Base-by-base conservation (phyloP, 2,888 invertebrate species). In the Steinernema hermaphroditum region DNA sequence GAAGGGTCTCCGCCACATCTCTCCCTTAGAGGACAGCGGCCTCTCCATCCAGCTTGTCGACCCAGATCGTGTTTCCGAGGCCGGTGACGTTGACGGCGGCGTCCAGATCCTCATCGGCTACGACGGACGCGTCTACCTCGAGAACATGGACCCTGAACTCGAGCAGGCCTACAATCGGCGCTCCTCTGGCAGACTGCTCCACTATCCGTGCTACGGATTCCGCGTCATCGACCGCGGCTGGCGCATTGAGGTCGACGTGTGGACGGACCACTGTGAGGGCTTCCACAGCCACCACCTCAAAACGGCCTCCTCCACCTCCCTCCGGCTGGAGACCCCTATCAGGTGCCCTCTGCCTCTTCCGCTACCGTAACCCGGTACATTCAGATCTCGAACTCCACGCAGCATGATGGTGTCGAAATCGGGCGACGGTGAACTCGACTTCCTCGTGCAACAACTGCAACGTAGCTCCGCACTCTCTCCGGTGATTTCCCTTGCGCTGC, bases 401-500 rank as follows among this genome's bases (percentile, higher is more conserved):
- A 79, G 79, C 50, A 82, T 85, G n/a, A 82, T 83, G 2, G 77
- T 85, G 16, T 75, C 82, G 6, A 85, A 85, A 74, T 78, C 76
- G 46, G 85, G 85, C 14, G 85, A 85, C 73, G 80, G 81, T 0
- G 79, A 81, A n/a, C 75, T 85, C 34, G 85, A 85, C 72, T 85
- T 85, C 72, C 77, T 85, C 0, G 76, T 83, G 19, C 79, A 81
- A 69, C 79, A 82, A 69, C 77, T 82, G 1, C 2, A 8, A 16
- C 62, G 32, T 16, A 62, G 62, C 62, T 62, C 62, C 34, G 29
- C 29, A 14, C 32, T 62, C 62, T 29, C 27, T 19, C 29, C 62
- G 62, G 62, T 62, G 62, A 29, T 62, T 62, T 62, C 62, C 29
- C 32, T 62, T 4, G 32, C 62, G 62, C 16, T 62, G 27, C 62